Conservation (phyloP, 2,113 vertebrate species). For the Equus quagga region DNA sequence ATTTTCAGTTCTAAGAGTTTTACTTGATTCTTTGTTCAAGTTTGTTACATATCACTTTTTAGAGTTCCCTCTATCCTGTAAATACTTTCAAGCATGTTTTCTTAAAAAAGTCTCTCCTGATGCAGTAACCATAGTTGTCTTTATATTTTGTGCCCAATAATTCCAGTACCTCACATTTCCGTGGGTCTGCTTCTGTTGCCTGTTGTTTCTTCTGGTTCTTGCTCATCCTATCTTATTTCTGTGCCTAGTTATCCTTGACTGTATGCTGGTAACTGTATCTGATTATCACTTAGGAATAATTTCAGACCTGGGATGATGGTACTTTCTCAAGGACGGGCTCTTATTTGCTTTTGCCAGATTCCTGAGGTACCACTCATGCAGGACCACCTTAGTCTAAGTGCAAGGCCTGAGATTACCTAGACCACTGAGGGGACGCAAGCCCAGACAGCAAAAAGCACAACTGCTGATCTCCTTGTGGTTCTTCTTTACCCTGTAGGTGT, state of each 20-base stretch:
- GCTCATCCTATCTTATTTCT: not conserved
- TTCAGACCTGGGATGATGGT: not conserved
- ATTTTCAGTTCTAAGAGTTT: not conserved
- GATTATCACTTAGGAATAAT: not conserved
- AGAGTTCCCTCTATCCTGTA: not conserved
- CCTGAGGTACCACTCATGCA: not conserved
- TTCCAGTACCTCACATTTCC: not conserved
- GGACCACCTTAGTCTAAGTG: not conserved
- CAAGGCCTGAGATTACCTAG: not conserved
- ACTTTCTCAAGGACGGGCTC: not conserved
- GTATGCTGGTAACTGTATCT: not conserved
- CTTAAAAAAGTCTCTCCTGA: not conserved
- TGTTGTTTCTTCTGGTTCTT: not conserved
- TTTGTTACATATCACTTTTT: not conserved
- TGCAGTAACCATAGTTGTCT: not conserved
- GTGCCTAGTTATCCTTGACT: not conserved
- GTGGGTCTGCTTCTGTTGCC: not conserved
- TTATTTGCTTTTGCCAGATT: not conserved
- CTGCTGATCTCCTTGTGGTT: not conserved
- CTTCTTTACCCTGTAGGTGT: not conserved
- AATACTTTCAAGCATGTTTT: not conserved
- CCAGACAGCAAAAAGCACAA: not conserved
- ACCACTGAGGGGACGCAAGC: not conserved
- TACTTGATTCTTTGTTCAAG: not conserved
- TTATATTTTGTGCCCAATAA: not conserved